Base-by-base conservation (phyloP, 1,140 invertebrate genomes). In the Branchinecta lindahli region DNA sequence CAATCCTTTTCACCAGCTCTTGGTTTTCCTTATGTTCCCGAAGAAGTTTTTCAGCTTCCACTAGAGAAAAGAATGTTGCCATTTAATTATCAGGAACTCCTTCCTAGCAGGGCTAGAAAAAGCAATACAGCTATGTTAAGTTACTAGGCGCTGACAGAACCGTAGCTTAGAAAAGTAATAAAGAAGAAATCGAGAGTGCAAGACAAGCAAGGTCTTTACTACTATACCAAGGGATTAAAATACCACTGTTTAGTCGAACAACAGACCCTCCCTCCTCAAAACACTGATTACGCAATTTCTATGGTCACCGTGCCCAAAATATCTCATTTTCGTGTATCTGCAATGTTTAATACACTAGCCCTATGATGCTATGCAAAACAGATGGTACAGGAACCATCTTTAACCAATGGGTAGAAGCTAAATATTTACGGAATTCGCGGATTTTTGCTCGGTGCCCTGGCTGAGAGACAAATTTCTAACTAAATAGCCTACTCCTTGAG, bases 1-100 rank as follows among this genome's bases (percentile, higher is more conserved):
- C 90, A 79, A 94, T 92, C 80, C 90, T 92, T 72, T 86, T 84
- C 74, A 94, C 89, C 82, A 95, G 82, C 79, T 93, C 88, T 80
- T 92, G 89, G 80, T 95, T 95, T 79, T 93, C 90, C 76, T 87
- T 86, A 81, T 89, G 92, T 77, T 92, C 89, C 71, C 88, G 87
- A 71, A 93, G 83, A 75, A 94, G 83, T 77, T 90, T 84, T 82
- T 92, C 89, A 80, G 91, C 90, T 82, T 93, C 90, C 76, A 87
- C 90, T 92, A 83, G 44, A 84, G 82, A 73, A 70, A 73, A 74
- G 71, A 72, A 73, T 10, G 45, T 67, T 61, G 66, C 46, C 46
- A 18, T 68, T 44, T n/a, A 61, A 61, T 20, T 15, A 2, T 0
- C 2, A 44, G 46, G 3, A 5, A n/a, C 33, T 45, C 3, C n/a